Evolutionary conservation across 1,140 invertebrate species (phyloP), one percentile per base, ranked within the genome.

Genomic region (Pygmarrhopalites habei): DNA sequence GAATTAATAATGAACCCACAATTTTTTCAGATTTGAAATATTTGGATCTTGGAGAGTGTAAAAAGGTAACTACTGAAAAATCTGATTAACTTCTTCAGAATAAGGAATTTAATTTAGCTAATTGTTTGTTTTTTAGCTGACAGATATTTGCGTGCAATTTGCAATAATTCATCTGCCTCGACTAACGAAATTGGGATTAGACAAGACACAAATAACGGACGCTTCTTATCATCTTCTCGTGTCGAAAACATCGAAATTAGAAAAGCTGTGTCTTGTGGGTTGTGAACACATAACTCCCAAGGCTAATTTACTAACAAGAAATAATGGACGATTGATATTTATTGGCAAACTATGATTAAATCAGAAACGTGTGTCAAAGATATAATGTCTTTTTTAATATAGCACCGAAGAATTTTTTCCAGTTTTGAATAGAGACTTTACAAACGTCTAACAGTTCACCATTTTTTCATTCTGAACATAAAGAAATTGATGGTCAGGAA

Each of bases 151-250:
- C 23, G 41, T 58, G 25, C 35, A 58, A 15, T 58, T 44, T 30
- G 56, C 19, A 44, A 23, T 58, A 3, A 44, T 58, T 25, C 35
- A 26, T 44, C 21, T 58, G n/a, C 56, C 56, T 5, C 23, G 41
- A 5, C 21, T 58, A 26, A 44, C 19, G 2, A 58, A 58, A 58
- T 15, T 58, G 5, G 17, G 35, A 29, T 28, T 58, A 28, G 56
- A 58, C 17, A 43, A 46, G n/a, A 58, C 51, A 2, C 53, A 67
- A 51, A 56, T 67, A 25, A 60, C 57, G 1, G 61, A 67, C 14
- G 17, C 19, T 7, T 62, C 60, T 2, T 41, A 59, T 17, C n/a
- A 43, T 17, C 23, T 10, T 1, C 41, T 67, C 4, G 30, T 64
- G 2, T 3, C 51, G 4, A 51, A 64, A 46, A 28, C 39, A 2